phyloP scores from a whole-genome alignment of 2,888 invertebrate genomes.

The Diogma glabrata region DNA sequence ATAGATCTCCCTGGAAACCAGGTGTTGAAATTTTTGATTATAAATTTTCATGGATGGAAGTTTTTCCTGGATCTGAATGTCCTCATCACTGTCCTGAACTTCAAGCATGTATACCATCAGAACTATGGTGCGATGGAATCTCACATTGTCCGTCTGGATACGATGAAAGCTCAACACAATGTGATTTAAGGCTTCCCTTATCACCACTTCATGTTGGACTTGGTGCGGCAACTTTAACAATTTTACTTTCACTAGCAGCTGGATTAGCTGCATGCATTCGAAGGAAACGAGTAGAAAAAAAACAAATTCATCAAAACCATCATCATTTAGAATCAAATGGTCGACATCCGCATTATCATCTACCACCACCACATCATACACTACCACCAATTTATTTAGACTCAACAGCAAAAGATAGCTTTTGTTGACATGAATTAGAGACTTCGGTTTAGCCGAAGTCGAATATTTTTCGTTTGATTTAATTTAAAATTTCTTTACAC shows the following conservation, averaged over 20 bases:
- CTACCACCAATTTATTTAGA: constrained; percentile 38
- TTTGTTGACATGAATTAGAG: constrained; percentile 57
- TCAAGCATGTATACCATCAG: constrained; percentile 66
- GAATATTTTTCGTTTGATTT: constrained; percentile 4
- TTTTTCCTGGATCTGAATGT: constrained; percentile 19
- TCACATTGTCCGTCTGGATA: constrained; percentile 70
- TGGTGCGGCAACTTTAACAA: constrained; percentile 49
- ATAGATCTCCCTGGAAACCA: constrained; percentile 11
- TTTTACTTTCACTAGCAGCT: constrained; percentile 46
- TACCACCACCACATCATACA: constrained; percentile 17
- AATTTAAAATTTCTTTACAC: too few relatives aligned
- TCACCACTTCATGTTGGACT: constrained; percentile 55
- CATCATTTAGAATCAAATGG: constrained; percentile 14
- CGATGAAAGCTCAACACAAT: constrained; percentile 67
- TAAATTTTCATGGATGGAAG: constrained; percentile 17
- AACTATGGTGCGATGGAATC: constrained; percentile 70
- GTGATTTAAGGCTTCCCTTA: constrained; percentile 55
- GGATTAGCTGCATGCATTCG: constrained; percentile 40
- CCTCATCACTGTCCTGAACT: constrained; percentile 60
- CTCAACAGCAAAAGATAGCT: constrained; percentile 54
- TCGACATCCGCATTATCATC: constrained; percentile 15
- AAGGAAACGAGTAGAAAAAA: constrained; percentile 45
- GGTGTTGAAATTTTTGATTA: constrained; percentile 12
- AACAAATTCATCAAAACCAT: constrained; percentile 21
- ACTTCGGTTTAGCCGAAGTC: constrained; percentile 24